Evolutionary conservation across 2,113 vertebrate genomes (phyloP).

Genomic region (Cyanoramphus novaezelandiae): DNA sequence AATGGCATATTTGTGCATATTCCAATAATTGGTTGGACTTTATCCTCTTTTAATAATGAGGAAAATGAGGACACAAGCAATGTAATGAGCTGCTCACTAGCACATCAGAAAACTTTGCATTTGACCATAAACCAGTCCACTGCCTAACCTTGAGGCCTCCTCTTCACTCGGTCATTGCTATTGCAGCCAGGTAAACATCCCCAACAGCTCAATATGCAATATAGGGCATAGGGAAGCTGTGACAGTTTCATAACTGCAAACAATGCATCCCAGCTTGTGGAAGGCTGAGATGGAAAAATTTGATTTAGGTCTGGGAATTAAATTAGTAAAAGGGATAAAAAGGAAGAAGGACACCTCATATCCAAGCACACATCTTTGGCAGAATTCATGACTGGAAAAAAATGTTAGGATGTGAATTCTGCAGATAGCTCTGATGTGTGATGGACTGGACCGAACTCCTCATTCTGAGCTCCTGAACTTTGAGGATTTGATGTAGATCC

Average conservation of each 20-base stretch:
- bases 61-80: not conserved
- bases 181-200: not conserved
- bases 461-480: not conserved
- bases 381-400: not conserved
- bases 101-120: not conserved
- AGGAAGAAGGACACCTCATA: not conserved
- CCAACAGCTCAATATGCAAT: fast-evolving
- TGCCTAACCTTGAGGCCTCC: not conserved
- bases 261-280: not conserved
- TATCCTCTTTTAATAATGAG: not conserved
- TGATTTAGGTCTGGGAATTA: constrained; percentile 9
- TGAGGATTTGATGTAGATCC: not conserved
- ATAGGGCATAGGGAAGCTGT: not conserved
- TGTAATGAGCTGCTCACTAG: not conserved
- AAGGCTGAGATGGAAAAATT: not conserved
- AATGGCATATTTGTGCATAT: not conserved
- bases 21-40: not conserved
- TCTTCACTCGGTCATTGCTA: fast-evolving
- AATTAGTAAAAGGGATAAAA: constrained; percentile 14
- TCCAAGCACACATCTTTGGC: not conserved
- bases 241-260: not conserved
- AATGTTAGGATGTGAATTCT: not conserved
- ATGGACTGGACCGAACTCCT: not conserved
- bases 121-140: not conserved
- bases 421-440: not conserved